Percentiles rank a stretch among this genome's conserved stretches.
Evolutionary conservation across 2,797 vertebrate genomes (phyloP).

Genomic region (Glossophaga mutica): DNA sequence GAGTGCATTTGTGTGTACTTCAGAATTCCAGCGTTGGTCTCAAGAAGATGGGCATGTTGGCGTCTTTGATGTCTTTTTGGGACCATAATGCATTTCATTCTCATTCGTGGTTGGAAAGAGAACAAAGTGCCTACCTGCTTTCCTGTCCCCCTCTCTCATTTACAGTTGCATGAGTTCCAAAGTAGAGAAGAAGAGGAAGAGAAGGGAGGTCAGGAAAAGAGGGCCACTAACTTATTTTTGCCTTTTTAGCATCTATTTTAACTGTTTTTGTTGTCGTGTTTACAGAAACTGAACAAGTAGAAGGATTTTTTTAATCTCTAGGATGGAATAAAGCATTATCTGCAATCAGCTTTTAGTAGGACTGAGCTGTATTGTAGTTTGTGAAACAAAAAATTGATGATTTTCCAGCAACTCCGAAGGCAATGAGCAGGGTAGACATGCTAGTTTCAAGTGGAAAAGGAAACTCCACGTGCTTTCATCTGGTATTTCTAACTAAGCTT

Average conservation of each 20-base stretch:
- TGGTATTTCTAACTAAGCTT: slow-evolving; percentile 7
- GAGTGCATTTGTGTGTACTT: background rate
- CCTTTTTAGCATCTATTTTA: background rate
- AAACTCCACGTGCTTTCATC: background rate
- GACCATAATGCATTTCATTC: background rate
- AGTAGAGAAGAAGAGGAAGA: background rate
- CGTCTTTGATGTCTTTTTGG: background rate
- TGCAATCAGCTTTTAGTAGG: background rate
- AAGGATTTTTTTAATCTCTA: background rate
- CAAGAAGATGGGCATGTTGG: background rate
- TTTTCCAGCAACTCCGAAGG: background rate
- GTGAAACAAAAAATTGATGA: background rate
- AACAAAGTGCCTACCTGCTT: background rate
- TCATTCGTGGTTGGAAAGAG: background rate
- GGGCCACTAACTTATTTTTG: background rate
- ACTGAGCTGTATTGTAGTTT: slow-evolving; percentile 19
- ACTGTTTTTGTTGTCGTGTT: slow-evolving; percentile 22
- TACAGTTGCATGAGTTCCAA: background rate
- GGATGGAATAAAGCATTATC: background rate
- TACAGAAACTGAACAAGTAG: background rate
- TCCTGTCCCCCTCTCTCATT: background rate
- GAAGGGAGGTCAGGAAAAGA: background rate
- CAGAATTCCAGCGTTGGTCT: background rate
- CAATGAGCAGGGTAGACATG: background rate
- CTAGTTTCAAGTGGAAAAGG: slow-evolving; percentile 13